A percentile compares a stretch with the other conserved stretches of the same genome.
phyloP scores from a whole-genome alignment of 2,888 invertebrate genomes.

The Cecidostiba fungosa region DNA sequence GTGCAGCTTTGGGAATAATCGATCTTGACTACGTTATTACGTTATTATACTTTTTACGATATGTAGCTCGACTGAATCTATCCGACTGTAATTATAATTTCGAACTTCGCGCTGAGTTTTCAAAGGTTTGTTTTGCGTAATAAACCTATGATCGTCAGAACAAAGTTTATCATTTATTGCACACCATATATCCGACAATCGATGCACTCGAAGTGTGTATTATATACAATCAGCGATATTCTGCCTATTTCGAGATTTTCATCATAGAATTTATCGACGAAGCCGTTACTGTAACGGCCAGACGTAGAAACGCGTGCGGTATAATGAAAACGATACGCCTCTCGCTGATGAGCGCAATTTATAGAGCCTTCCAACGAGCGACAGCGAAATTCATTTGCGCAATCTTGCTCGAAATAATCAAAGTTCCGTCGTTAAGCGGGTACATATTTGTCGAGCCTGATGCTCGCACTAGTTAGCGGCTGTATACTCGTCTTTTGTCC shows the following conservation, averaged over 20 bases:
- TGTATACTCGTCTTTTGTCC: background rate
- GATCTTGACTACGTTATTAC: background rate
- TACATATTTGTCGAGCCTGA: background rate
- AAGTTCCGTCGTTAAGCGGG: background rate
- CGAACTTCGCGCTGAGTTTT: background rate
- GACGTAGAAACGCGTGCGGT: background rate
- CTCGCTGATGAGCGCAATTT: background rate
- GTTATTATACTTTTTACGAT: background rate
- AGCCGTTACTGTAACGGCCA: background rate
- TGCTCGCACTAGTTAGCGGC: background rate
- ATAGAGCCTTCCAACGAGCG: background rate
- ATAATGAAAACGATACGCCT: conserved; percentile 11
- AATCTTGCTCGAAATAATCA: background rate
- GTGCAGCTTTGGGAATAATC: background rate
- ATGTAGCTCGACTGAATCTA: background rate
- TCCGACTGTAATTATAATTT: background rate
- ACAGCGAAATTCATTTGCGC: background rate
- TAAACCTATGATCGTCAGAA: background rate
- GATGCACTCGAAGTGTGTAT: background rate
- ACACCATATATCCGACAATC: background rate
- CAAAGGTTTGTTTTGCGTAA: background rate
- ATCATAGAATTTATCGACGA: background rate
- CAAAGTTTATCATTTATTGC: background rate
- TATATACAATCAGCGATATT: background rate
- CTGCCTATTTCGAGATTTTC: conserved; percentile 4